Conservation (phyloP, 2,888 invertebrate species). For the Tethea ocularis region DNA sequence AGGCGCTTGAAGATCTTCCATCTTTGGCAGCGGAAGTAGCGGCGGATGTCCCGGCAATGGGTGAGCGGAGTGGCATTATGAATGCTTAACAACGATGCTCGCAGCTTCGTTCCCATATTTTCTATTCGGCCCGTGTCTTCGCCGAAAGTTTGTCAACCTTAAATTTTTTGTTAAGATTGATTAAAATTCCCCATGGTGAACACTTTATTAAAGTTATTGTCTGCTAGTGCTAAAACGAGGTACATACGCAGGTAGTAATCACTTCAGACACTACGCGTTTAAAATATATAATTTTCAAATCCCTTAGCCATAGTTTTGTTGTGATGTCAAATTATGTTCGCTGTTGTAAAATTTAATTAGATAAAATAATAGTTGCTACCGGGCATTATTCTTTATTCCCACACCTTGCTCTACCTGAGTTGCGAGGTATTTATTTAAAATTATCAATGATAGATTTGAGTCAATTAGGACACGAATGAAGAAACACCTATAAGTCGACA, state of each 20-base stretch:
- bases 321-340: no score
- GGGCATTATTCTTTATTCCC: no score
- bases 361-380: no score
- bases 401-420: no score
- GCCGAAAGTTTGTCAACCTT: constrained; percentile 82
- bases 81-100: constrained; percentile 78
- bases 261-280: background rate
- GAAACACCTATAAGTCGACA: no score
- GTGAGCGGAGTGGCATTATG: constrained; percentile 76
- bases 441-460: no score
- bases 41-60: constrained; percentile 82
- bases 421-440: no score
- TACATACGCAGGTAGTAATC: background rate
- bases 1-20: constrained; percentile 72
- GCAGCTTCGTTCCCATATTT: constrained; percentile 73
- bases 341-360: background rate
- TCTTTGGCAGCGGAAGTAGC: constrained; percentile 83
- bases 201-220: constrained; percentile 10
- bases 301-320: background rate
- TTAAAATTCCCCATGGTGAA: constrained; percentile 32
- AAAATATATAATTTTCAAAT: background rate
- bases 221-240: background rate
- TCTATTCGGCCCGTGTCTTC: constrained; percentile 77
- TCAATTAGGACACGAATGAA: no score
- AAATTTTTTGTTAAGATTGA: constrained; percentile 72